Conservation (phyloP, 2,113 vertebrate species). For the Phocoena phocoena region DNA sequence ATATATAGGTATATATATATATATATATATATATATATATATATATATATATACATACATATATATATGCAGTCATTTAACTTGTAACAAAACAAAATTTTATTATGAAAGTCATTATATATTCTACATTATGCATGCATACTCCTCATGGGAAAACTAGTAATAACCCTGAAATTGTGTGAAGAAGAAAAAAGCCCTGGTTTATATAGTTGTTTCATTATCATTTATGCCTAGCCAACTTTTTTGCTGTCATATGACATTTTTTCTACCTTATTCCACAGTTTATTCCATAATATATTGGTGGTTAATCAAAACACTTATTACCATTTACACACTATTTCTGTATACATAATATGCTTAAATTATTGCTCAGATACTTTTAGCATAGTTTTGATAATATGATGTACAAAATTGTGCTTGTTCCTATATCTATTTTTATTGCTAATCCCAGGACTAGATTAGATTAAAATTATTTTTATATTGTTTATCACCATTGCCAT, state of each 20-base stretch:
- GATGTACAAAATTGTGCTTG: neutral
- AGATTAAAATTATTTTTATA: neutral
- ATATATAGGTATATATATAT: neutral
- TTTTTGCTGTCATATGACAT: neutral
- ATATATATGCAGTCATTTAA: neutral
- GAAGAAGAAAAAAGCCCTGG: neutral
- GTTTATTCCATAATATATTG: neutral
- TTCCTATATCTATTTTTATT: neutral
- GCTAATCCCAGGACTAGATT: neutral
- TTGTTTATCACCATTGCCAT: neutral
- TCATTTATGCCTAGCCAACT: neutral
- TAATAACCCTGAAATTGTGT: neutral
- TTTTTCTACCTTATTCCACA: neutral
- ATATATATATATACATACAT: neutral
- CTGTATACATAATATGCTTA: neutral
- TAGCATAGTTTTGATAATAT: neutral
- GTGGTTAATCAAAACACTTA: neutral
- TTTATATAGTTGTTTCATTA: neutral
- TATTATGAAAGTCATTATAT: neutral
- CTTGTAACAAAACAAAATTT: neutral
- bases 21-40: too few relatives aligned
- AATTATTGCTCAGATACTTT: neutral
- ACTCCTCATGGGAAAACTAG: neutral
- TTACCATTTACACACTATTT: neutral
- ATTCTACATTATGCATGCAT: neutral